phyloP scores from a whole-genome alignment of 2,113 vertebrate genomes.

The Apodemus sylvaticus region DNA sequence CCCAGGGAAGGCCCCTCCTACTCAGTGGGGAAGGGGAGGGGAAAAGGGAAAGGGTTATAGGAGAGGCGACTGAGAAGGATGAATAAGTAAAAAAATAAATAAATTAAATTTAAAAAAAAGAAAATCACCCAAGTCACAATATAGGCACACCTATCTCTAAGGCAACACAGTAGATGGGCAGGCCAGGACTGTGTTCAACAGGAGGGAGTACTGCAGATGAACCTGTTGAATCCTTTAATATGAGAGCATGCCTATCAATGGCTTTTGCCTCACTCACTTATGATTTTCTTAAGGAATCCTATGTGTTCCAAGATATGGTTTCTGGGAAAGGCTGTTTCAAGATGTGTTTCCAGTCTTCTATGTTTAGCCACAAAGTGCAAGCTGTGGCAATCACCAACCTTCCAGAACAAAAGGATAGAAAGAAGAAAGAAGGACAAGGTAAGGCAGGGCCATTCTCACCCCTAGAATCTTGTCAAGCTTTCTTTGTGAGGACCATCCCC shows the following conservation, averaged over 20 bases:
- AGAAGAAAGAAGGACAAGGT: not conserved
- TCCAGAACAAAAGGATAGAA: not conserved
- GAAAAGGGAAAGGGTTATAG: too few species aligned
- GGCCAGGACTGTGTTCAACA: not conserved
- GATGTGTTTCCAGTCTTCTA: not conserved
- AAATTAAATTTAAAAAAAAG: too few species aligned
- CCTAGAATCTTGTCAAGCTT: not conserved
- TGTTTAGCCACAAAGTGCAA: not conserved
- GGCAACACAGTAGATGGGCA: not conserved
- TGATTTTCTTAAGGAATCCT: not conserved
- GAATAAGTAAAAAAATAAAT: too few species aligned
- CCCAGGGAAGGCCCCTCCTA: too few species aligned
- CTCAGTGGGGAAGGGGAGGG: too few species aligned
- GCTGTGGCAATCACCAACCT: not conserved
- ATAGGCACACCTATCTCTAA: not conserved
- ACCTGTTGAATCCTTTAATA: not conserved
- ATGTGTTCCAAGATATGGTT: not conserved
- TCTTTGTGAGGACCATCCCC: not conserved
- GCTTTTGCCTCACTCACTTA: not conserved
- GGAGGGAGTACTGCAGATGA: not conserved
- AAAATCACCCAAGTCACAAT: not conserved
- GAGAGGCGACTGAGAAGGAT: too few species aligned
- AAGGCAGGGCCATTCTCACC: not conserved
- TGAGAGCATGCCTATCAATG: not conserved
- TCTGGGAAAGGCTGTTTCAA: not conserved